phyloP scores from a whole-genome alignment of 2,797 vertebrate genomes.

The Kryptolebias ocellatus region DNA sequence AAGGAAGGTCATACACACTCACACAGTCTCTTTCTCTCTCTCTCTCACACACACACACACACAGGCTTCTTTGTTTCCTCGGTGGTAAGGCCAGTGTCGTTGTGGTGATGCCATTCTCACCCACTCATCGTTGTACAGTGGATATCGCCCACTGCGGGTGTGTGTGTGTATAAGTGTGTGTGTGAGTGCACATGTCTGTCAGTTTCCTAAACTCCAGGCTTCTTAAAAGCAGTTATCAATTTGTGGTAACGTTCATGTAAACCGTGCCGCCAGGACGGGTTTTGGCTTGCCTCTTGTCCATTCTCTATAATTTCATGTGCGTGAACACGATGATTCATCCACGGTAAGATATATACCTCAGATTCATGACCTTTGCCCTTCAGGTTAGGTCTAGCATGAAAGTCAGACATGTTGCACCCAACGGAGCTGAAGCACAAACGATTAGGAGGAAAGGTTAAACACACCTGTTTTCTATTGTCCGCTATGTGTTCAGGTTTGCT shows the following conservation, averaged over 20 bases:
- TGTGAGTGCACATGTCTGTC: slow-evolving; percentile 33
- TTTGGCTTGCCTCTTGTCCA: not conserved
- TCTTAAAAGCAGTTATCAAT: slow-evolving; percentile 47
- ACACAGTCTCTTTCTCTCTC: slow-evolving; percentile 34
- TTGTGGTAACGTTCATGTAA: slow-evolving; percentile 39
- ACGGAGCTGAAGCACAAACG: slow-evolving; percentile 32
- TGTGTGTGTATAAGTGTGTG: slow-evolving; percentile 20
- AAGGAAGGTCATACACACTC: slow-evolving; percentile 43
- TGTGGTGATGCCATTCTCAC: slow-evolving; percentile 66
- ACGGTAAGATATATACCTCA: not conserved
- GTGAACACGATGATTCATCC: not conserved
- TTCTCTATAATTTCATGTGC: slow-evolving; percentile 10
- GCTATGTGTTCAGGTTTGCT: slow-evolving; percentile 78
- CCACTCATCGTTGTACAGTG: slow-evolving; percentile 56
- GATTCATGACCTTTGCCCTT: not conserved
- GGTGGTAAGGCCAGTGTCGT: slow-evolving; percentile 53
- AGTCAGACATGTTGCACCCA: slow-evolving; percentile 18
- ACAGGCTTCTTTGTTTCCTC: slow-evolving; percentile 66
- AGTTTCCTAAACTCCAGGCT: slow-evolving; percentile 33
- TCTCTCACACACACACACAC: slow-evolving; percentile 38
- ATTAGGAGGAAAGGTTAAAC: slow-evolving; percentile 38
- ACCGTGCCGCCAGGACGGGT: slow-evolving; percentile 4
- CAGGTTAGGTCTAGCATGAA: slow-evolving; percentile 12
- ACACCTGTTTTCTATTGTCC: slow-evolving; percentile 82
- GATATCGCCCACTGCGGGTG: slow-evolving; percentile 48